Conservation (phyloP, 2,113 vertebrate species). For the Sitta europaea region DNA sequence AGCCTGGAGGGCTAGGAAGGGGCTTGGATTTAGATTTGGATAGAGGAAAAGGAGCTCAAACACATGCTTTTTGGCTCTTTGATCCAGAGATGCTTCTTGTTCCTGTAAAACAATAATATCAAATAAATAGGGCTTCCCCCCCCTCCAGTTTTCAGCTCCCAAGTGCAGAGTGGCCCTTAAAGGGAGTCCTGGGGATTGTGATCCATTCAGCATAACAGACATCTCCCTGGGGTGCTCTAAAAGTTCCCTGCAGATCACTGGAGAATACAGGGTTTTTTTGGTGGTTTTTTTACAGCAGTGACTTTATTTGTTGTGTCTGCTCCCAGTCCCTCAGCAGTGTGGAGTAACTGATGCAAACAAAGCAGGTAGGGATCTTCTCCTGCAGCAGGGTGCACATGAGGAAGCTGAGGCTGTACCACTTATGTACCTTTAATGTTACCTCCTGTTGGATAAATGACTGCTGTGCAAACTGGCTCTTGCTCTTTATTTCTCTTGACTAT, state of each 20-base stretch:
- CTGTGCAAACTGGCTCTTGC: neutral
- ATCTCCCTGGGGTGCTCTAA: neutral
- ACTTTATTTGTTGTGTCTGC: neutral
- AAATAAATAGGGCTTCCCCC: neutral
- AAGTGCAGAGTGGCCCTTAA: neutral
- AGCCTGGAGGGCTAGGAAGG: neutral
- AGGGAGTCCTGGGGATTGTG: neutral
- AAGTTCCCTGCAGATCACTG: neutral
- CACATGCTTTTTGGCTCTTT: neutral
- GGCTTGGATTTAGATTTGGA: neutral
- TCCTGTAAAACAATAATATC: neutral
- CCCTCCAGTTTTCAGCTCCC: neutral
- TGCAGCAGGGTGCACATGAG: neutral
- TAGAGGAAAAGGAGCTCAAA: neutral
- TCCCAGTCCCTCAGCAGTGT: neutral
- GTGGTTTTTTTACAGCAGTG: neutral
- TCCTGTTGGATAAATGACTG: neutral
- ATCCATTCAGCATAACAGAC: rapidly evolving
- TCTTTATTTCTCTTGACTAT: neutral
- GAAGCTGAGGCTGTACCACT: neutral
- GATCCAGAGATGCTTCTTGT: neutral
- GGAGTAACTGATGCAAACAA: neutral
- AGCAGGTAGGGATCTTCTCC: neutral
- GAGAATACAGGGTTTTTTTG: neutral
- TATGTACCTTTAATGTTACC: rapidly evolving